phyloP scores from a whole-genome alignment of 2,797 vertebrate species.

The Siniperca undulata region DNA sequence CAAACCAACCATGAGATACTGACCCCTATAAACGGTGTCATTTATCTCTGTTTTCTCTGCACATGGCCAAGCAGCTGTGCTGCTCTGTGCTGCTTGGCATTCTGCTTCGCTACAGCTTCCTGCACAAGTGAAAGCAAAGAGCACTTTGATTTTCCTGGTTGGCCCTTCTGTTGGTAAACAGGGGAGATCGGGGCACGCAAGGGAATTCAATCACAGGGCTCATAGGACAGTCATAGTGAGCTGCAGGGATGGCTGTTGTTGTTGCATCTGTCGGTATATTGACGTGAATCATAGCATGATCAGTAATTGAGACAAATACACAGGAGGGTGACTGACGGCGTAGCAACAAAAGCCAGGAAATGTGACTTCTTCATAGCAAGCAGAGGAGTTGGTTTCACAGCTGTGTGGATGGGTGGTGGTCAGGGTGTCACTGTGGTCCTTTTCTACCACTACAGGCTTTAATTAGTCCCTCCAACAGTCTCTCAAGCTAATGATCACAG shows the following conservation, averaged over 20 bases:
- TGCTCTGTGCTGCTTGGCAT: slow-evolving; percentile 82
- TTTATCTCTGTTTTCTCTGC: slow-evolving; percentile 66
- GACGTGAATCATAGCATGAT: slow-evolving; percentile 27
- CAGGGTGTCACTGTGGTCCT: slow-evolving; percentile 52
- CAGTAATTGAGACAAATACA: slow-evolving; percentile 12
- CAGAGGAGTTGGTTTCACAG: slow-evolving; percentile 62
- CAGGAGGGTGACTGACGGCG: not conserved
- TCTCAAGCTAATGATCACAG: slow-evolving; percentile 61
- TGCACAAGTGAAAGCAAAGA: slow-evolving; percentile 83
- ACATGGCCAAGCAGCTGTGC: slow-evolving; percentile 79
- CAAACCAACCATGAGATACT: slow-evolving; percentile 28
- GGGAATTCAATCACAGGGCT: slow-evolving; percentile 55
- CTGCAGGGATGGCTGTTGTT: slow-evolving; percentile 33
- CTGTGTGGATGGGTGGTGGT: slow-evolving; percentile 54
- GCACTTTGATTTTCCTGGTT: slow-evolving; percentile 80
- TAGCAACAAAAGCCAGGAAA: slow-evolving; percentile 26
- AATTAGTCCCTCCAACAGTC: slow-evolving; percentile 67
- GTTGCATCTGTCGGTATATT: slow-evolving; percentile 6
- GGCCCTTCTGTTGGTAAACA: slow-evolving; percentile 78
- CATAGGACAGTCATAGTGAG: slow-evolving; percentile 18
- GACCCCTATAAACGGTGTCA: slow-evolving; percentile 47
- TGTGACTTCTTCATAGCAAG: slow-evolving; percentile 7
- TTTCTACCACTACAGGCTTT: slow-evolving; percentile 53
- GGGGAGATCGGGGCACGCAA: slow-evolving; percentile 52
- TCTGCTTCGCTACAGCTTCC: slow-evolving; percentile 79